These are phyloP conservation scores for Semotilus atromaculatus DNA, from an alignment of 2,797 vertebrate genomes.

Conservation along the genomic window DNA sequence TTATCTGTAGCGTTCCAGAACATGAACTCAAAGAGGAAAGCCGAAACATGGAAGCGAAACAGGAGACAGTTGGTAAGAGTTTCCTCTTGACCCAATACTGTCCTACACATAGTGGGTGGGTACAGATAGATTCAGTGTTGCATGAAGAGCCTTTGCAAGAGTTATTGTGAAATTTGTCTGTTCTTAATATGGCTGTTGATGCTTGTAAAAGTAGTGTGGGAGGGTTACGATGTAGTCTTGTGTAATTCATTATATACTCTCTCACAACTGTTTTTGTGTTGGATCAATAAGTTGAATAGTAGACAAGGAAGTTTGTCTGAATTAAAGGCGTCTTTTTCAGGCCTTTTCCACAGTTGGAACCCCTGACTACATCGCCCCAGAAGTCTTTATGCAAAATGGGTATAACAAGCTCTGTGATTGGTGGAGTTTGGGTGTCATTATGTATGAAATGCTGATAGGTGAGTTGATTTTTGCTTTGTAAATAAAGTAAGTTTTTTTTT, in stretches of 20 bases:
- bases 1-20: conserved; percentile 84
- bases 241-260: background rate
- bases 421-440: conserved; percentile 93
- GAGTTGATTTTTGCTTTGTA: conserved; percentile 58
- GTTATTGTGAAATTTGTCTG: background rate
- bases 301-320: background rate
- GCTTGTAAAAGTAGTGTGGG: background rate
- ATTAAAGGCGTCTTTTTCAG: conserved; percentile 63
- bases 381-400: conserved; percentile 91
- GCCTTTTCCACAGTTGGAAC: conserved; percentile 92
- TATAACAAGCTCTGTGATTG: conserved; percentile 94
- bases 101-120: background rate
- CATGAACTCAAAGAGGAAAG: conserved; percentile 94
- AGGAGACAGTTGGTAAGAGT: conserved; percentile 85
- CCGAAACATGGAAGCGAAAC: conserved; percentile 92
- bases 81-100: background rate
- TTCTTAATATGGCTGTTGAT: conserved; percentile 8
- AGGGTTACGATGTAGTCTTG: background rate
- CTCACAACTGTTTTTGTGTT: background rate
- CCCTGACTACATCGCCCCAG: conserved; percentile 90
- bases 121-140: background rate
- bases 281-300: background rate
- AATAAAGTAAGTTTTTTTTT: background rate
- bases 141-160: background rate
- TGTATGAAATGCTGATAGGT: conserved; percentile 93